These are phyloP conservation scores for Urophycis tenuis DNA, from an alignment of 2,797 vertebrate species.

Conservation along the genomic window DNA sequence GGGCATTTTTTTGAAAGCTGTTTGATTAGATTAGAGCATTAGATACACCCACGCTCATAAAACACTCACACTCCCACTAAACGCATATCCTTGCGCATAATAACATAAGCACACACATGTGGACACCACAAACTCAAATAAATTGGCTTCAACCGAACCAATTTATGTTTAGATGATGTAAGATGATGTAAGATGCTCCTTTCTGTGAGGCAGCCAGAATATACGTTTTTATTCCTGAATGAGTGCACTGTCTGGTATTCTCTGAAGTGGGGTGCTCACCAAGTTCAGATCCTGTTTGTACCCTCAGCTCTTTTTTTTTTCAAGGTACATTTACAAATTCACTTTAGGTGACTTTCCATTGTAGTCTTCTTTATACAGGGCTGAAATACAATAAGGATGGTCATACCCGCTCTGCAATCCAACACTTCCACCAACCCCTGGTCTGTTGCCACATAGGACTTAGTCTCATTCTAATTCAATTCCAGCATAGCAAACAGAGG, in stretches of 20 bases:
- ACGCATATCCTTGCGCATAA: neutral
- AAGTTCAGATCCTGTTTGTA: neutral
- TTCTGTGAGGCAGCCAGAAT: neutral
- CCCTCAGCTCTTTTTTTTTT: neutral
- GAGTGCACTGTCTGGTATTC: neutral
- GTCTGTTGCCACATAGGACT: neutral
- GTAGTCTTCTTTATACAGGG: neutral
- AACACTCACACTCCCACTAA: neutral
- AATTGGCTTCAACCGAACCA: neutral
- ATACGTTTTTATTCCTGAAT: neutral
- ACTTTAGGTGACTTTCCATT: neutral
- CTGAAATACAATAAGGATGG: neutral
- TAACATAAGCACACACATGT: neutral
- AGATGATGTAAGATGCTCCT: neutral
- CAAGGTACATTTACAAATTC: neutral
- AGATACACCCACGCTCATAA: neutral
- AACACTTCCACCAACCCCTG: neutral
- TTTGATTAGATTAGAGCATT: conserved; percentile 17
- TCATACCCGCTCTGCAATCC: neutral
- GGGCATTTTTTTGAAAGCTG: conserved; percentile 33
- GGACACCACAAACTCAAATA: neutral
- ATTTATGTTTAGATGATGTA: neutral
- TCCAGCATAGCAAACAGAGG: neutral
- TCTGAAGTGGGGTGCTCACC: neutral
- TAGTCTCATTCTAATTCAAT: neutral